Base-by-base conservation (phyloP, 2,888 invertebrate species). In the Eupsilia transversa region DNA sequence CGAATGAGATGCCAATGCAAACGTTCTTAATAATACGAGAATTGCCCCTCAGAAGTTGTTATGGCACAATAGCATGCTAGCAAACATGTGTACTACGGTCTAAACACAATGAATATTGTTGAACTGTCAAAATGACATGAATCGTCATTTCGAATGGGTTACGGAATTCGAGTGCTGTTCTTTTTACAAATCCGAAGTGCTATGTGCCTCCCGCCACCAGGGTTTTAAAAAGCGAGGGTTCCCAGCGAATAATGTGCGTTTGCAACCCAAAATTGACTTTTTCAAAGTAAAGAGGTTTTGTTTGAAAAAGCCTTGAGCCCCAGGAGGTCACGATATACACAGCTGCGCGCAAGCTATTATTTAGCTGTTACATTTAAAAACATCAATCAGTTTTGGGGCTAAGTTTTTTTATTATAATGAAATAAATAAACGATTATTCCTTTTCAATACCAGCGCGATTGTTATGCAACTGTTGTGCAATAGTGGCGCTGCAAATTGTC, bases 301-400 rank as follows among this genome's bases (percentile, higher is more conserved):
- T 90, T 94, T 91, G 92, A 91, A 92, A 93, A 88, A 89, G 88
- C 86, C 86, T 79, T 86, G 74, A 95, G 95, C 95, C 96, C 96
- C 95, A 95, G 91, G 82, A 94, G 92, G 94, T 92, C 90, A 96
- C 95, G 95, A 92, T 92, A 91, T 93, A 95, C 96, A 96, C 95
- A 95, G 95, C 94, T 94, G 95, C 95, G 95, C 95, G 93, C 92
- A 94, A 95, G 93, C 95, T 94, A 93, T 90, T 88, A 91, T 93
- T 93, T 93, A 94, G 94, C 95, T 94, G 95, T 95, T 95, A 94
- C 91, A 92, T 92, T 92, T 84, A 92, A 65, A 65, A 86, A 89
- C 82, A 85, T 73, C 66, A 30, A 86, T 60, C 46, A 77, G 68
- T 63, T 72, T 59, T 46, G 14, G 56, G 56, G 57, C 57, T 66